phyloP scores from a whole-genome alignment of 2,888 invertebrate species.

The Scaptomyza tumidula region DNA sequence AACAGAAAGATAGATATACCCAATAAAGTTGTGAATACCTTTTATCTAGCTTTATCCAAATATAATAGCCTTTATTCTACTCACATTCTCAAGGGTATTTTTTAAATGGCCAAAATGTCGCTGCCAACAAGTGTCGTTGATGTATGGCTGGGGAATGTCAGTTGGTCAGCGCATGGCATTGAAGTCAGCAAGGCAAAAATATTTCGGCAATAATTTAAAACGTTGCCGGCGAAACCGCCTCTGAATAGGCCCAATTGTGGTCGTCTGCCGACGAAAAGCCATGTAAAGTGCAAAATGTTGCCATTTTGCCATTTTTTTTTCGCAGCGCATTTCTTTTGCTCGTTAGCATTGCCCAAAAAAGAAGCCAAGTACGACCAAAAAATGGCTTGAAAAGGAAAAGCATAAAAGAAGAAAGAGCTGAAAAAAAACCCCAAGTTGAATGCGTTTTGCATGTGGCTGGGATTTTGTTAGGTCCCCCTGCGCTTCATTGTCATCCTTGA shows the following conservation, averaged over 20 bases:
- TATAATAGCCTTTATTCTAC: background rate
- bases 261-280: slow-evolving; percentile 36
- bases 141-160: slow-evolving; percentile 42
- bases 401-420: slow-evolving; percentile 8
- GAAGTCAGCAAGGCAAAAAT: slow-evolving; percentile 47
- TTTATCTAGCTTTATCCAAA: background rate
- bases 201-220: slow-evolving; percentile 65
- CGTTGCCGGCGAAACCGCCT: slow-evolving; percentile 17
- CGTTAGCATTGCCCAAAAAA: slow-evolving; percentile 37
- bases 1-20: background rate
- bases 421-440: slow-evolving; percentile 37
- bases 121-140: slow-evolving; percentile 59
- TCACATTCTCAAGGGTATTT: slow-evolving; percentile 14
- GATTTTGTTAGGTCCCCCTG: slow-evolving; percentile 49
- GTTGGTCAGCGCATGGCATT: slow-evolving; percentile 42
- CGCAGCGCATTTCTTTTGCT: slow-evolving; percentile 27
- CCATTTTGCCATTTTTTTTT: slow-evolving; percentile 4
- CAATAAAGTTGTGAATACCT: background rate
- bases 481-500: slow-evolving; percentile 63
- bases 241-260: slow-evolving; percentile 47
- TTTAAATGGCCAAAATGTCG: slow-evolving; percentile 14
- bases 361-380: slow-evolving; percentile 20
- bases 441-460: slow-evolving; percentile 73
- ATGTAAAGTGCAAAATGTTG: slow-evolving; percentile 35
- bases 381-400: slow-evolving; percentile 1